Evolutionary conservation across 1,140 invertebrate genomes (phyloP).

Genomic region (Pogonus chalceus): DNA sequence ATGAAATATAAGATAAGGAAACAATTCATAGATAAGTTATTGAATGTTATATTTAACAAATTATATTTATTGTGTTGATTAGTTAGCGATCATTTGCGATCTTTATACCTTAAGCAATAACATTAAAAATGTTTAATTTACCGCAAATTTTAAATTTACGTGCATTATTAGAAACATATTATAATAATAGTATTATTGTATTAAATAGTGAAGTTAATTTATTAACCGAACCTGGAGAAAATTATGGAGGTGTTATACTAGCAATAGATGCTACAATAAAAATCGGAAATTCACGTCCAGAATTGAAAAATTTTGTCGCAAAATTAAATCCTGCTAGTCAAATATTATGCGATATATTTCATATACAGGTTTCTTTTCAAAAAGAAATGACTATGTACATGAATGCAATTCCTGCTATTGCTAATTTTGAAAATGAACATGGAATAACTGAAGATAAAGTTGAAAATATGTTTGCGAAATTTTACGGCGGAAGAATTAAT

Average conservation of each 20-base stretch:
- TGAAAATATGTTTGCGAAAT: slow-evolving; percentile 20
- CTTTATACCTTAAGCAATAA: too few relatives aligned
- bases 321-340: slow-evolving; percentile 36
- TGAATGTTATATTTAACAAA: too few relatives aligned
- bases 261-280: slow-evolving; percentile 31
- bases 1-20: too few relatives aligned
- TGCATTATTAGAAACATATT: too few relatives aligned
- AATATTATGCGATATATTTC: slow-evolving; percentile 30
- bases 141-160: too few relatives aligned
- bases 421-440: slow-evolving; percentile 21
- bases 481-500: slow-evolving; percentile 24
- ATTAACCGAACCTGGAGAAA: slow-evolving; percentile 46
- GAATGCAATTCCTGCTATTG: slow-evolving; percentile 20
- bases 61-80: too few relatives aligned
- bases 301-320: slow-evolving; percentile 31
- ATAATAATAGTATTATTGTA: too few relatives aligned
- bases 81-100: too few relatives aligned
- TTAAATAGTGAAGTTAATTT: slow-evolving; percentile 15
- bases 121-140: too few relatives aligned
- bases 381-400: slow-evolving; percentile 32
- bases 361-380: slow-evolving; percentile 33
- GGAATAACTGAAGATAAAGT: slow-evolving; percentile 11
- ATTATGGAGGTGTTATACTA: slow-evolving; percentile 48
- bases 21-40: too few relatives aligned
- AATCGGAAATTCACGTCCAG: slow-evolving; percentile 12